Evolutionary conservation across 2,888 invertebrate species (phyloP).

Genomic region (Napeogenes sylphis): DNA sequence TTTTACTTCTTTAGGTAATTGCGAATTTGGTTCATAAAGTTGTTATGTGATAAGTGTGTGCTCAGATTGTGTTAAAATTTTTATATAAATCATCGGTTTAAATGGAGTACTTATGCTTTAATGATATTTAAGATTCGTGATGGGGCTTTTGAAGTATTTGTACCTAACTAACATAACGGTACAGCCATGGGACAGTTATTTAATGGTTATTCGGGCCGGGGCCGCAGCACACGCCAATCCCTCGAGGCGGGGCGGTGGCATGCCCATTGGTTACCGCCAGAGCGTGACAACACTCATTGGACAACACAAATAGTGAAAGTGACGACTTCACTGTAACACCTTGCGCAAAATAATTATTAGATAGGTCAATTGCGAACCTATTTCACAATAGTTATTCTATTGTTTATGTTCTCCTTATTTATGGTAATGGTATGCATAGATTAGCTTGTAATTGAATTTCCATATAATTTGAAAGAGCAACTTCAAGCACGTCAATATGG

Average conservation of each 20-base stretch:
- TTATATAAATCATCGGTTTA: background rate
- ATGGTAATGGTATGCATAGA: constrained; percentile 3
- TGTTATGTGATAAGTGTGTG: too few species aligned
- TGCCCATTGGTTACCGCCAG: constrained; percentile 69
- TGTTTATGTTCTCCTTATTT: constrained; percentile 2
- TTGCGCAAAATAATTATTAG: constrained; percentile 56
- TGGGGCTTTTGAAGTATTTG: background rate
- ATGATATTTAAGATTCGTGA: background rate
- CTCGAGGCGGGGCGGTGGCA: constrained; percentile 66
- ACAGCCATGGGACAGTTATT: constrained; percentile 17
- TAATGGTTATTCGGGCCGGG: constrained; percentile 52
- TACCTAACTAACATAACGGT: constrained; percentile 7
- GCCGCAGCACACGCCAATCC: constrained; percentile 63
- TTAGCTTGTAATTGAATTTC: background rate
- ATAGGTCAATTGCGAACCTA: constrained; percentile 40
- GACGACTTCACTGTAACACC: constrained; percentile 61
- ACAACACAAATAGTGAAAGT: constrained; percentile 70
- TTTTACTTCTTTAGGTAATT: too few species aligned
- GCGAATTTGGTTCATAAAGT: too few species aligned
- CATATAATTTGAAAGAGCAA: too few species aligned
- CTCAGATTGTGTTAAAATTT: too few species aligned
- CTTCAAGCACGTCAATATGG: too few species aligned
- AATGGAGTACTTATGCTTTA: background rate
- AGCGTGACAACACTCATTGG: constrained; percentile 74
- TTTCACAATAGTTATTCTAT: too few species aligned